These are phyloP conservation scores for Microctonus hyperodae DNA, from an alignment of 2,888 invertebrate genomes.

Conservation along the genomic window DNA sequence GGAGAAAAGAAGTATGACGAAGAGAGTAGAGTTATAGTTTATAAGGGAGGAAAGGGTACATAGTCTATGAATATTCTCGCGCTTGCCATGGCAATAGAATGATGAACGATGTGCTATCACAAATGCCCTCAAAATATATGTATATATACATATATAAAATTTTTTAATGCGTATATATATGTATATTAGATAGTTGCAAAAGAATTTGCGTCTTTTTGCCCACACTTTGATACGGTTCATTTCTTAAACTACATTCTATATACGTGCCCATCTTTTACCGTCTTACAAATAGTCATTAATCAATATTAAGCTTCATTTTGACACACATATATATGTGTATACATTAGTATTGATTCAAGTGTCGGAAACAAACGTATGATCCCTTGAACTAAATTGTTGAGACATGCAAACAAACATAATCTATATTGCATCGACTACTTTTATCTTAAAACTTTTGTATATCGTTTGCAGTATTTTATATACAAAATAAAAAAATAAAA, in stretches of 20 bases:
- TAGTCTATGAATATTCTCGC: slow-evolving; percentile 60
- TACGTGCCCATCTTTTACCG: neutral
- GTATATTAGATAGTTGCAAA: slow-evolving; percentile 29
- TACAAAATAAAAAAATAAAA: no score
- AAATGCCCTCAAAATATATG: slow-evolving; percentile 32
- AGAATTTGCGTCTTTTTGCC: slow-evolving; percentile 36
- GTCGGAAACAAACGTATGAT: neutral
- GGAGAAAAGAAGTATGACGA: slow-evolving; percentile 20
- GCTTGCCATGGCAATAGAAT: slow-evolving; percentile 53
- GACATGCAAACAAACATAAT: no score
- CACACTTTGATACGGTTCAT: neutral
- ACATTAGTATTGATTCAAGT: neutral
- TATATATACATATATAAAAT: no score
- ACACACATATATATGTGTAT: slow-evolving; percentile 46
- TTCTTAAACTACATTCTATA: neutral
- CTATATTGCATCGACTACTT: no score
- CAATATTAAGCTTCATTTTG: slow-evolving; percentile 28
- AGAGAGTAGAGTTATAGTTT: no score
- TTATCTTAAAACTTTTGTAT: no score
- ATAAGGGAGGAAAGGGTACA: no score
- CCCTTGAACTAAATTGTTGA: neutral
- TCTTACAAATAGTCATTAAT: neutral
- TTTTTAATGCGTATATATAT: no score
- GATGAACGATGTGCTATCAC: slow-evolving; percentile 54
- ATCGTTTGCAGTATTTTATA: no score